Conservation (phyloP, 2,888 invertebrate genomes). For the Luperina testacea region DNA sequence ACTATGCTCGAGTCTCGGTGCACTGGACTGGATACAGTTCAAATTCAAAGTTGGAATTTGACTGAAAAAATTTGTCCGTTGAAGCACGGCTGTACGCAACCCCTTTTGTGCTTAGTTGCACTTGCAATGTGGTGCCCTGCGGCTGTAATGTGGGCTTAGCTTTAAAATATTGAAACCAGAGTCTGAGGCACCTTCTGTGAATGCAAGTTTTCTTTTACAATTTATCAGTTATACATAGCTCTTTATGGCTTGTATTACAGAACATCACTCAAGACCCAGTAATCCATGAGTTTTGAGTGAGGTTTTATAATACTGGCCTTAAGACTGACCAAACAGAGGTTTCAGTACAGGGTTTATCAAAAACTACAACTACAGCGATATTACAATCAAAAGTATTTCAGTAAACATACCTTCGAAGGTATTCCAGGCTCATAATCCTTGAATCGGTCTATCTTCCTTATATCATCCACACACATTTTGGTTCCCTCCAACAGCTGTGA, state of each 20-base stretch:
- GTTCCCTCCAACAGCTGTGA: conserved; percentile 84
- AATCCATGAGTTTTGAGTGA: neutral
- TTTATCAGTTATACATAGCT: neutral
- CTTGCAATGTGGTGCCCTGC: neutral
- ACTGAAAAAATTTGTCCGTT: neutral
- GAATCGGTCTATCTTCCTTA: conserved; percentile 88
- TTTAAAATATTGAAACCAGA: neutral
- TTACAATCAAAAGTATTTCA: neutral
- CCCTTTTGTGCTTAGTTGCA: neutral
- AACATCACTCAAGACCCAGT: neutral
- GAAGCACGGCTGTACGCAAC: neutral
- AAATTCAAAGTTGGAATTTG: neutral
- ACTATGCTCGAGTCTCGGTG: neutral
- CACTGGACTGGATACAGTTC: neutral
- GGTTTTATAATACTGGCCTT: neutral
- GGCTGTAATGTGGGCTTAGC: neutral
- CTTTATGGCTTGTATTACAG: neutral
- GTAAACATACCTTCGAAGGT: conserved; percentile 84
- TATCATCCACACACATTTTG: conserved; percentile 88
- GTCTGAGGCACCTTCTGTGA: neutral
- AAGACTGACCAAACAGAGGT: neutral
- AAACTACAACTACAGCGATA: neutral
- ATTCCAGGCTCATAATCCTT: conserved; percentile 88
- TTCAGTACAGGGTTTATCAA: neutral
- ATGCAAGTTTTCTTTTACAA: neutral